phyloP scores from a whole-genome alignment of 2,113 vertebrate genomes.

The Lates calcarifer region DNA sequence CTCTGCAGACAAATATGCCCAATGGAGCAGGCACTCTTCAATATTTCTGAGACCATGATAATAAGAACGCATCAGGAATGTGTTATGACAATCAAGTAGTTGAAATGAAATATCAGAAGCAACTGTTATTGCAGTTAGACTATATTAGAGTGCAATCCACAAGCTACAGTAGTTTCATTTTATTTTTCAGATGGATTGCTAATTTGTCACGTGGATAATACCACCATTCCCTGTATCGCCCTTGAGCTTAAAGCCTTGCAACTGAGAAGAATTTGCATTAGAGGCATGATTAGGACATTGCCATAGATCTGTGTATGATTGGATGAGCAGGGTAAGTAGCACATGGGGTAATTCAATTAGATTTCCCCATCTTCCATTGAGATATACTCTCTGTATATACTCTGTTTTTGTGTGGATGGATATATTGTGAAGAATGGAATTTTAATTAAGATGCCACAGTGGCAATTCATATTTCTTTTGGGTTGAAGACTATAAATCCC shows the following conservation, averaged over 20 bases:
- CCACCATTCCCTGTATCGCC: not conserved
- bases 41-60: not conserved
- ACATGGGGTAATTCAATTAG: constrained; percentile 23
- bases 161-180: not conserved
- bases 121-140: not conserved
- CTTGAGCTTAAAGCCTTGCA: constrained; percentile 10
- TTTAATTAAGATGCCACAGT: not conserved
- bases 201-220: constrained; percentile 6
- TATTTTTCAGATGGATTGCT: constrained; percentile 1
- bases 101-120: not conserved
- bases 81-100: not conserved
- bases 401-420: constrained; percentile 1
- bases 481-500: constrained; percentile 4
- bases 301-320: constrained; percentile 9
- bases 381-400: not conserved
- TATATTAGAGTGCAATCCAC: not conserved
- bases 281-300: not conserved
- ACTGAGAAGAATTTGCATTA: not conserved
- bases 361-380: constrained; percentile 19
- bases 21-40: not conserved
- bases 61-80: not conserved
- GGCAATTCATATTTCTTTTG: not conserved
- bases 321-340: constrained; percentile 15
- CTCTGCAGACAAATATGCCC: not conserved
- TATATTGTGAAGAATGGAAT: constrained; percentile 24